Evolutionary conservation across 2,113 vertebrate species (phyloP), one percentile per base, ranked within the genome.

Genomic region (Agelaius phoeniceus): DNA sequence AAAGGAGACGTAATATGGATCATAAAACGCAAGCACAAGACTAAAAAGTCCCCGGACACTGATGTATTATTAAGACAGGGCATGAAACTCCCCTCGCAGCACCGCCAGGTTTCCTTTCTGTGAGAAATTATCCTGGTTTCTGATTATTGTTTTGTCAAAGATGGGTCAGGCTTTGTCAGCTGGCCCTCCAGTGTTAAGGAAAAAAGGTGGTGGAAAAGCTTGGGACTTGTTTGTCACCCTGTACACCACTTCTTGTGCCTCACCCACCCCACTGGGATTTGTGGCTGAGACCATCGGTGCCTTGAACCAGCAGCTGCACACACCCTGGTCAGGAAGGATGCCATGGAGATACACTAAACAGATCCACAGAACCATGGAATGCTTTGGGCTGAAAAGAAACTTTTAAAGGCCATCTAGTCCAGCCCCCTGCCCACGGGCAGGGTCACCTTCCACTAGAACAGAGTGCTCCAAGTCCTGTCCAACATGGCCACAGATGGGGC

Each of bases 1-100:
- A 92, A 87, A 89, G 39, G 48, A 88, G 49, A 96, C 94, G 83
- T 91, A 86, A 93, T 44, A 84, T 1, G 65, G 81, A 41, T 75
- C 80, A 68, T 91, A 95, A 94, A 94, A 69, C 74, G 26, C 92
- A 96, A 94, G 87, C 52, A 76, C 21, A 65, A 57, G 86, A 65
- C 75, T 96, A 91, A 91, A 48, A 94, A 76, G 75, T 68, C 92
- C 81, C 75, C 0, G 2, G 89, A 62, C 9, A 11, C 61, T 39
- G 72, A 54, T 7, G 52, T 72, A 49, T 72, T 41, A 0, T 85
- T 83, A 80, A 92, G 71, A 77, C 26, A 72, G 74, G 71, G 55
- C 44, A 71, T 23, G 59, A 62, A 82, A 61, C 49, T 78, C 74
- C 63, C 81, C 54, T 68, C 22, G 8, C 66, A 76, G 59, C 7